Evolutionary conservation across 1,140 invertebrate genomes (phyloP).

Genomic region (Battus philenor): DNA sequence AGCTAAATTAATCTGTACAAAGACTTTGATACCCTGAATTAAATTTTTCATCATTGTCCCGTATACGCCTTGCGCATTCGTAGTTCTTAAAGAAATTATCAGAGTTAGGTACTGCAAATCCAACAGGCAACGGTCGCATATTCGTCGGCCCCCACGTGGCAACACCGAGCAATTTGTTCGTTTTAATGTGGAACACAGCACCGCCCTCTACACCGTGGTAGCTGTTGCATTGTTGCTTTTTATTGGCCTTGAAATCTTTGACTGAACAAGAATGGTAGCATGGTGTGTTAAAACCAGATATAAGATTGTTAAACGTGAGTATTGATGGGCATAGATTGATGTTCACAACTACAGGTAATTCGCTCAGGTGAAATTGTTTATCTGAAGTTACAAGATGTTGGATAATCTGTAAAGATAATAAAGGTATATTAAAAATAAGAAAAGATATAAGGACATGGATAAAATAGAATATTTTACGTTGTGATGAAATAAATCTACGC

Average conservation of each 20-base stretch:
- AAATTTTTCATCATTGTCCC: slow-evolving; percentile 18
- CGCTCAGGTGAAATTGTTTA: slow-evolving; percentile 19
- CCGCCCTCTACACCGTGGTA: slow-evolving; percentile 44
- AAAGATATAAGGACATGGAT: no score
- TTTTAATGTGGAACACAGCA: slow-evolving; percentile 29
- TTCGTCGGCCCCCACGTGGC: slow-evolving; percentile 37
- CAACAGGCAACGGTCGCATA: slow-evolving; percentile 38
- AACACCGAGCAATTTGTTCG: slow-evolving; percentile 35
- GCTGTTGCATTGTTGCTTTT: slow-evolving; percentile 18
- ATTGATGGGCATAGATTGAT: slow-evolving; percentile 35
- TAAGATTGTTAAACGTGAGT: slow-evolving; percentile 21
- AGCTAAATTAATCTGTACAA: slow-evolving; percentile 24
- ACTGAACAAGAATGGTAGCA: slow-evolving; percentile 46
- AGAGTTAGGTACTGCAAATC: slow-evolving; percentile 43
- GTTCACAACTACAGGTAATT: slow-evolving; percentile 30
- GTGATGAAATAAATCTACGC: no score
- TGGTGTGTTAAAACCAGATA: slow-evolving; percentile 31
- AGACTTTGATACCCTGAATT: slow-evolving; percentile 28
- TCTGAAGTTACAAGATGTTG: slow-evolving; percentile 18
- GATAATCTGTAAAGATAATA: slow-evolving; percentile 23
- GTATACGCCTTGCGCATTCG: slow-evolving; percentile 36
- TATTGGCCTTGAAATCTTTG: slow-evolving; percentile 16
- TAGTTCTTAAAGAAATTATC: slow-evolving; percentile 34
- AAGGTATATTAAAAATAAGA: no score
- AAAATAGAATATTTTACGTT: no score